phyloP scores from a whole-genome alignment of 2,888 invertebrate species.

The Myopa tessellatipennis region DNA sequence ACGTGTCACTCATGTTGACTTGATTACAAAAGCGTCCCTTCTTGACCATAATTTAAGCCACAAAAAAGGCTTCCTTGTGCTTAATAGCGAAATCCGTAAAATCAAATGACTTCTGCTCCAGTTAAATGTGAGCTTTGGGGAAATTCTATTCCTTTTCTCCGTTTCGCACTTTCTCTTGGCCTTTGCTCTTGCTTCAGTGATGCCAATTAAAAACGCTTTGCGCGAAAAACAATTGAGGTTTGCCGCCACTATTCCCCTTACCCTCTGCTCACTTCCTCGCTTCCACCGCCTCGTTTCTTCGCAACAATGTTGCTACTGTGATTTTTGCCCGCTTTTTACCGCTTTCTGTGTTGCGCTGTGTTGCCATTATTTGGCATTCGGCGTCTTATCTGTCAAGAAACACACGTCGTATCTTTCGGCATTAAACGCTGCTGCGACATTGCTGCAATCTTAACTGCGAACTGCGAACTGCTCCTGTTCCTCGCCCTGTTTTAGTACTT shows the following conservation, averaged over 20 bases:
- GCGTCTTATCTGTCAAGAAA: conserved; percentile 62
- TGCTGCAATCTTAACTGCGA: conserved; percentile 23
- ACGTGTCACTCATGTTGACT: neutral
- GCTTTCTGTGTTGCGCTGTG: no score
- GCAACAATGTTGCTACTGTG: conserved; percentile 17
- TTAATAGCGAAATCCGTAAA: no score
- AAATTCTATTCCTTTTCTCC: neutral
- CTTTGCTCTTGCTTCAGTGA: neutral
- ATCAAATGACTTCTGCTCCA: no score
- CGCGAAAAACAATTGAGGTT: conserved; percentile 14
- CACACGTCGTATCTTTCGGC: conserved; percentile 56
- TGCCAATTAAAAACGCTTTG: conserved; percentile 7
- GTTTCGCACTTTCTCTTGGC: neutral
- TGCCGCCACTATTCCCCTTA: neutral
- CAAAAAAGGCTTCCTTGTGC: neutral
- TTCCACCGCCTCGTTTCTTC: neutral
- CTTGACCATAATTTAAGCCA: conserved; percentile 3
- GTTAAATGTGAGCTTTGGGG: no score
- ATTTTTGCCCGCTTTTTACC: conserved; percentile 1
- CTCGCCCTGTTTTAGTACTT: neutral
- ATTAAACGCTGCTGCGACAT: conserved; percentile 38
- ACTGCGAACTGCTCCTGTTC: neutral
- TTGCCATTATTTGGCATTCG: conserved; percentile 43
- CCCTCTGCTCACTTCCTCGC: neutral
- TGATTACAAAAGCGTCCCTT: neutral